Percentiles rank a stretch among this genome's conserved stretches.
phyloP scores from a whole-genome alignment of 1,140 invertebrate genomes.

The Episyrphus balteatus region DNA sequence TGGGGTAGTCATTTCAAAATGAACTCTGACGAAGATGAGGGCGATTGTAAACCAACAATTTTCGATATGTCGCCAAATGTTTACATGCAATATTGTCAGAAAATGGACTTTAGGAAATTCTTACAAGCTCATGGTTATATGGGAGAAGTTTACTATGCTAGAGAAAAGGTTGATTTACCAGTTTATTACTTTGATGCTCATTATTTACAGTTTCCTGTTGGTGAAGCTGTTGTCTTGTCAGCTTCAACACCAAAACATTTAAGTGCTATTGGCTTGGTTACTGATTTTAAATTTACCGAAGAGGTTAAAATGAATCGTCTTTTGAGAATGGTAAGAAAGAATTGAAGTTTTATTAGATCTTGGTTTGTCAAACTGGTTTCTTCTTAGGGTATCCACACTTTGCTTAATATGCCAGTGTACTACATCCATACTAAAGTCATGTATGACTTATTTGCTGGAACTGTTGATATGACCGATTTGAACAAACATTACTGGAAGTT shows the following conservation, averaged over 20 bases:
- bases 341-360: background rate
- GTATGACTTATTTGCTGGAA: conserved; percentile 24
- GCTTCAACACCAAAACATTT: conserved; percentile 49
- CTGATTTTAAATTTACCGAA: conserved; percentile 16
- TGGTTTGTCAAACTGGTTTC: background rate
- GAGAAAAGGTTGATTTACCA: conserved; percentile 52
- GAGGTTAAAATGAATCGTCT: conserved; percentile 36
- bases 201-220: conserved; percentile 57
- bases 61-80: conserved; percentile 27
- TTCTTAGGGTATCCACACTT: conserved; percentile 24
- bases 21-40: conserved; percentile 19
- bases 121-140: conserved; percentile 60
- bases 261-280: conserved; percentile 17
- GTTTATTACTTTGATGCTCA: conserved; percentile 41
- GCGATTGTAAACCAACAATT: conserved; percentile 25
- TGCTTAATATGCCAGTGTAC: conserved; percentile 27
- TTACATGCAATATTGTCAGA: conserved; percentile 31
- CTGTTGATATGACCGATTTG: conserved; percentile 36
- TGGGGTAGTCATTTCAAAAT: conserved; percentile 20
- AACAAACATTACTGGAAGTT: conserved; percentile 51
- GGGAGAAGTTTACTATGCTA: conserved; percentile 61
- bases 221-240: conserved; percentile 53
- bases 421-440: conserved; percentile 32
- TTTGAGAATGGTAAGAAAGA: conserved; percentile 38
- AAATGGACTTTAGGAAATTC: conserved; percentile 29